Evolutionary conservation across 1,140 invertebrate genomes (phyloP).

Genomic region (Chironomus striatipennis): DNA sequence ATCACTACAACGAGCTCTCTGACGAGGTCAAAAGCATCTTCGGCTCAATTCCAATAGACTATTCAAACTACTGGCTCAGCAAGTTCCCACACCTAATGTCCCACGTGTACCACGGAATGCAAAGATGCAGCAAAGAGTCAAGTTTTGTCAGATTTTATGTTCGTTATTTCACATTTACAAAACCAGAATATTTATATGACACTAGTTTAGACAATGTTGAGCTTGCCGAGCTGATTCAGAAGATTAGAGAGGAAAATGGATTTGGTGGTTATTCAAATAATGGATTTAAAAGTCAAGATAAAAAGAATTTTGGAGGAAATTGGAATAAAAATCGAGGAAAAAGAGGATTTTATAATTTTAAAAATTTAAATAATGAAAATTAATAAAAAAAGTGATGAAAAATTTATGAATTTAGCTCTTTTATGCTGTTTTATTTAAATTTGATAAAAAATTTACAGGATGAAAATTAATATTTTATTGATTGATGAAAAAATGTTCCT

Average conservation of each 20-base stretch:
- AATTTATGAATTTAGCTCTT: not conserved
- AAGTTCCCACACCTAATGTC: constrained; percentile 81
- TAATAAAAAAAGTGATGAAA: not conserved
- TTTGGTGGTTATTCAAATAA: not conserved
- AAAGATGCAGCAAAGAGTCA: constrained; percentile 62
- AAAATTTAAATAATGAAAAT: not conserved
- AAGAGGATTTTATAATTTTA: not conserved
- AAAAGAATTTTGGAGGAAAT: not conserved
- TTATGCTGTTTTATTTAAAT: too few species aligned
- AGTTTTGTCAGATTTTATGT: constrained; percentile 69
- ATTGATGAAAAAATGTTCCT: too few species aligned
- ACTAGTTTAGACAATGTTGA: not conserved
- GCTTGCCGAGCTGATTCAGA: not conserved
- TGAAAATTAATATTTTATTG: too few species aligned
- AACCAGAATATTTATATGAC: constrained; percentile 32
- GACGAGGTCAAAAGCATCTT: constrained; percentile 69
- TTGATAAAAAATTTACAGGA: too few species aligned
- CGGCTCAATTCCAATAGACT: constrained; percentile 81
- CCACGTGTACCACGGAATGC: constrained; percentile 80
- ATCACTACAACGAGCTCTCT: constrained; percentile 92
- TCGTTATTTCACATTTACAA: constrained; percentile 46
- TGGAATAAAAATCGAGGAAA: not conserved
- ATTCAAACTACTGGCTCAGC: constrained; percentile 84
- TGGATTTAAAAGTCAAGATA: not conserved
- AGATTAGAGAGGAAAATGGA: not conserved